Percentiles rank a stretch among this genome's conserved stretches.
These are phyloP conservation scores for Propithecus deckenii DNA, from an alignment of 2,797 vertebrate species.

Conservation along the genomic window DNA sequence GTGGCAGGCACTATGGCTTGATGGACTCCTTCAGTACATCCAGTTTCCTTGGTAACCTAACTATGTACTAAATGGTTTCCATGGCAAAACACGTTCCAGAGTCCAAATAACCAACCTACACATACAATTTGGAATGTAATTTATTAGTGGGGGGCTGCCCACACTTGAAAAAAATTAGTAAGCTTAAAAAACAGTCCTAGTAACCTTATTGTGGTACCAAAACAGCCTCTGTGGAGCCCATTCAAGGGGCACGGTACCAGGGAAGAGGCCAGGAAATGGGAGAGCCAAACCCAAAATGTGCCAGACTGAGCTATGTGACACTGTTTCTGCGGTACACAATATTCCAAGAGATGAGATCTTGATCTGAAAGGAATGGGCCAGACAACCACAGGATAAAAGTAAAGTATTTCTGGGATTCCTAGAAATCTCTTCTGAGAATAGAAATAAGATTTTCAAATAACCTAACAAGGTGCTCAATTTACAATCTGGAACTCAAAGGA, in stretches of 20 bases:
- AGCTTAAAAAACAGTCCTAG: neutral
- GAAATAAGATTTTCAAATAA: slow-evolving; percentile 34
- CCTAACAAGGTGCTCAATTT: neutral
- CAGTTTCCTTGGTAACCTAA: slow-evolving; percentile 76
- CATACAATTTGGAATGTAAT: slow-evolving; percentile 52
- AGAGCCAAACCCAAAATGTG: neutral
- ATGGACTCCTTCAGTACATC: slow-evolving; percentile 51
- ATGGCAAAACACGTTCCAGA: slow-evolving; percentile 71
- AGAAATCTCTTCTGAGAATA: slow-evolving; percentile 51
- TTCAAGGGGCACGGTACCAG: neutral
- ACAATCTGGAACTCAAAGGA: neutral
- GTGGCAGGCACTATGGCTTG: slow-evolving; percentile 33
- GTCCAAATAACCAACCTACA: slow-evolving; percentile 73
- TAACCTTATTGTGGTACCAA: neutral
- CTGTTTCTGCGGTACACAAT: neutral
- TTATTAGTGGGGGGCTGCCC: slow-evolving; percentile 25
- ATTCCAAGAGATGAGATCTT: neutral
- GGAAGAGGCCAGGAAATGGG: neutral
- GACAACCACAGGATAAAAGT: neutral
- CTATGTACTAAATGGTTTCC: slow-evolving; percentile 72
- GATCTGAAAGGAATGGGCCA: neutral
- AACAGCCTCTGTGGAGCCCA: neutral
- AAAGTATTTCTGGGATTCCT: slow-evolving; percentile 12
- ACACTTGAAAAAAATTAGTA: slow-evolving; percentile 40
- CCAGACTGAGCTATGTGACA: neutral